phyloP scores from a whole-genome alignment of 2,113 vertebrate genomes.

The Notothenia coriiceps region DNA sequence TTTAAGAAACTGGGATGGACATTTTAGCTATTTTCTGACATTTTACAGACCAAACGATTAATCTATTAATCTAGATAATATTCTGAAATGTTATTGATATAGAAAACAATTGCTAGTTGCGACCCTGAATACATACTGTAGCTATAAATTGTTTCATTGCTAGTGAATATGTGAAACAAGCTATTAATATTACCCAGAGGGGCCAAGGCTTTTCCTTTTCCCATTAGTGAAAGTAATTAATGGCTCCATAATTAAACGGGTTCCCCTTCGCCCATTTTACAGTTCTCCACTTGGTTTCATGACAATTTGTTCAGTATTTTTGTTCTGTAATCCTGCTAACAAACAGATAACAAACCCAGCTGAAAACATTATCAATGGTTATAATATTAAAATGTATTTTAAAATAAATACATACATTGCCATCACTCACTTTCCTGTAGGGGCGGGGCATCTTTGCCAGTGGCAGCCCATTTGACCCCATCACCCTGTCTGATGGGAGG shows the following conservation, averaged over 20 bases:
- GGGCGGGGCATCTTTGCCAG: constrained; percentile 95
- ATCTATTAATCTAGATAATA: too few relatives aligned
- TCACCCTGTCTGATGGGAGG: constrained; percentile 89
- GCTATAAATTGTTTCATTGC: neutral
- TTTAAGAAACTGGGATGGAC: too few relatives aligned
- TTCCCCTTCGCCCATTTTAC: too few relatives aligned
- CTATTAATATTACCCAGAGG: neutral
- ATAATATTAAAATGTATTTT: neutral
- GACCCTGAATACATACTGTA: neutral
- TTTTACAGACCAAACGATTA: too few relatives aligned
- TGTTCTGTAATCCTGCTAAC: neutral
- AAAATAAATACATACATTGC: neutral
- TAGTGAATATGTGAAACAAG: neutral
- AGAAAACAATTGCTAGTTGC: too few relatives aligned
- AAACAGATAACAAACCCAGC: neutral
- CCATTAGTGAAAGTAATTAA: too few relatives aligned
- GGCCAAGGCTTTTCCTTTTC: neutral
- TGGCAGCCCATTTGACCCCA: constrained; percentile 95
- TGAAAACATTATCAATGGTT: neutral
- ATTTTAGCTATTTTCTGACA: too few relatives aligned
- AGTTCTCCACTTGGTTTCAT: too few relatives aligned
- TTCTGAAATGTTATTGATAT: too few relatives aligned
- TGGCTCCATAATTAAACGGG: too few relatives aligned
- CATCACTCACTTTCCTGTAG: constrained; percentile 74
- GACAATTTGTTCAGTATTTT: too few relatives aligned